Base-by-base conservation (phyloP, 2,113 vertebrate genomes). In the Nothobranchius kuhntae region DNA sequence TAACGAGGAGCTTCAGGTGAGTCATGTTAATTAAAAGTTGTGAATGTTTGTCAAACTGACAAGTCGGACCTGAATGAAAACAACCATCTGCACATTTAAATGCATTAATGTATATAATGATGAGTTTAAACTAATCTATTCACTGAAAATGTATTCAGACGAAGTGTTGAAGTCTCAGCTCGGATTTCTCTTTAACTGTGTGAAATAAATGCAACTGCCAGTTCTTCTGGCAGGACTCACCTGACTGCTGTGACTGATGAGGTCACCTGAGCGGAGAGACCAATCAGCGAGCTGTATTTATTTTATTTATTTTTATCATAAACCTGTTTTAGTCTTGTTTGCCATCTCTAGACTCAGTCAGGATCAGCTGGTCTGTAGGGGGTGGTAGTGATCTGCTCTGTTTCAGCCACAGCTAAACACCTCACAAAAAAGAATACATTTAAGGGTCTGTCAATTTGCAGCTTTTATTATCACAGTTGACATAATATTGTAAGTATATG, bases 81-180 rank as follows among this genome's bases (percentile, higher is more conserved):
- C 30, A 30, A 30, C 30, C 30, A 30, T 30, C 30, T 30, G 30
- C 54, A 58, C 36, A 26, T 40, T 51, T 7, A 13, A 50, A 53
- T 35, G 0, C 38, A 53, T 54, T 61, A 26, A 53, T 21, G 35
- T 52, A n/a, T 4, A 21, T 56, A 59, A 56, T 24, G 13, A 0
- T 3, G 2, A 48, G 24, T 48, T 68, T 53, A 7, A 42, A 46
- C 45, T 56, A 60, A 72, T 63, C 9, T 1, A 73, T 61, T 81
- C n/a, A 13, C 50, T 61, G 68, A 63, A 65, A 73, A 68, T 72
- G 56, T 38, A 53, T 54, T 54, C 26, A 54, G 53, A 54, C 2
- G 7, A 3, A 35, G 13, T 36, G 47, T 15, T 17, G 47, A 50
- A 50, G 14, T 50, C 47, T n/a, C 47, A n/a, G 6, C 7, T 26